Evolutionary conservation across 1,140 invertebrate species (phyloP).

Genomic region (Cydia splendana): DNA sequence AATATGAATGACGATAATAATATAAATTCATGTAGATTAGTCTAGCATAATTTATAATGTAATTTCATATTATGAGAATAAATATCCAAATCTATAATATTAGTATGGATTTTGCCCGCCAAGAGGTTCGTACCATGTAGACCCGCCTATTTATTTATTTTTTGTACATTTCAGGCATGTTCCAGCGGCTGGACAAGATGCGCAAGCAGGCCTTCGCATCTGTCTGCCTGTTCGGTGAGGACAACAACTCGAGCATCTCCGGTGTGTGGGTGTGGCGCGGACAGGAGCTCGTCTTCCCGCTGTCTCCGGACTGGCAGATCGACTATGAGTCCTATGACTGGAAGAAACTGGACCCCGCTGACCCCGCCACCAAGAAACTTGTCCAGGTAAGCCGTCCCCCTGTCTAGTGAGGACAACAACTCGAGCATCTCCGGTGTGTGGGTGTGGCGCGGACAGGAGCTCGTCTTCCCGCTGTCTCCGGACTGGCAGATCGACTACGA

Average conservation of each 20-base stretch:
- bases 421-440: conserved; percentile 97
- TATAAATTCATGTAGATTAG: too few species aligned
- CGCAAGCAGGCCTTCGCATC: conserved; percentile 97
- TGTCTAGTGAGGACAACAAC: conserved; percentile 94
- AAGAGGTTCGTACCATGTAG: too few species aligned
- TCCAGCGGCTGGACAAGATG: conserved; percentile 98
- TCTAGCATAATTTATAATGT: too few species aligned
- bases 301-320: conserved; percentile 94
- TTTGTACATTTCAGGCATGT: conserved; percentile 85
- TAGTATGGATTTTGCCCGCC: too few species aligned
- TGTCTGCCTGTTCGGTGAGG: conserved; percentile 94
- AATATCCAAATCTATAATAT: too few species aligned
- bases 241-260: conserved; percentile 96
- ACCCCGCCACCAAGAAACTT: conserved; percentile 92
- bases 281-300: conserved; percentile 93
- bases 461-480: conserved; percentile 92
- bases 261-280: conserved; percentile 99
- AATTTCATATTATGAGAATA: too few species aligned
- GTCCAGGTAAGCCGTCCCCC: conserved; percentile 88
- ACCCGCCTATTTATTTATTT: too few species aligned
- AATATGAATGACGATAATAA: too few species aligned
- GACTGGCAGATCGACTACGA: conserved; percentile 99
- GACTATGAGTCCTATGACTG: conserved; percentile 99
- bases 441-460: conserved; percentile 97
- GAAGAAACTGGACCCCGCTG: conserved; percentile 94